These are phyloP conservation scores for Bothrops jararaca DNA, from an alignment of 2,113 vertebrate genomes.

Conservation along the genomic window DNA sequence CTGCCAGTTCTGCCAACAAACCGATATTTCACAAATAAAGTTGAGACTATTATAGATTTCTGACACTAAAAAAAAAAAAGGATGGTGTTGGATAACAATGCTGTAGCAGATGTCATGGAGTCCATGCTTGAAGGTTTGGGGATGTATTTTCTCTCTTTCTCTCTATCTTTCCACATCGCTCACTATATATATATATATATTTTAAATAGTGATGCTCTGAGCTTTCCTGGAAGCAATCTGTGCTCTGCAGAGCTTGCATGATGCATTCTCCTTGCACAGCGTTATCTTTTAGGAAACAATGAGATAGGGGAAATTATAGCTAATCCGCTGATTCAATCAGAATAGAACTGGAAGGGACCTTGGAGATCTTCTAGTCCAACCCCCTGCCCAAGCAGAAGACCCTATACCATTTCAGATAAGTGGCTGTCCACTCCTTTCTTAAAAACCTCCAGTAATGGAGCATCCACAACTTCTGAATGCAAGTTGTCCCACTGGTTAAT, in stretches of 20 bases:
- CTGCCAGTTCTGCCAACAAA: conserved; percentile 75
- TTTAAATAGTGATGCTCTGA: conserved; percentile 74
- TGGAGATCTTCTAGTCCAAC: not conserved
- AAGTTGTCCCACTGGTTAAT: no score
- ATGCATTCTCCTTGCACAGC: conserved; percentile 73
- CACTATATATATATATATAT: no score
- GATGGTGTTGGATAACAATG: conserved; percentile 78
- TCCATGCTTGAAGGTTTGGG: conserved; percentile 63
- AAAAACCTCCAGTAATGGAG: no score
- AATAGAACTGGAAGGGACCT: not conserved
- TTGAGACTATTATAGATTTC: conserved; percentile 73
- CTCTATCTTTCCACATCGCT: not conserved
- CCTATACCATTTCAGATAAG: no score
- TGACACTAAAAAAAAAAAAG: conserved; percentile 64
- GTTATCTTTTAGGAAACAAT: conserved; percentile 78
- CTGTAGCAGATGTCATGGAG: conserved; percentile 76
- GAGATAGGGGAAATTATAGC: conserved; percentile 66
- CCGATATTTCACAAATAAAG: conserved; percentile 76
- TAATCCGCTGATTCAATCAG: conserved; percentile 59
- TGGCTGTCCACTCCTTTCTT: no score
- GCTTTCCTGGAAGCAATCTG: conserved; percentile 71
- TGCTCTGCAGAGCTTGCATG: conserved; percentile 71
- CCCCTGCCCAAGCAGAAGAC: no score
- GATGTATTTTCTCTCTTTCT: conserved; percentile 43
- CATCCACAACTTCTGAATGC: no score